Conservation (phyloP, 2,797 vertebrate genomes). For the Onychomys leucogaster region DNA sequence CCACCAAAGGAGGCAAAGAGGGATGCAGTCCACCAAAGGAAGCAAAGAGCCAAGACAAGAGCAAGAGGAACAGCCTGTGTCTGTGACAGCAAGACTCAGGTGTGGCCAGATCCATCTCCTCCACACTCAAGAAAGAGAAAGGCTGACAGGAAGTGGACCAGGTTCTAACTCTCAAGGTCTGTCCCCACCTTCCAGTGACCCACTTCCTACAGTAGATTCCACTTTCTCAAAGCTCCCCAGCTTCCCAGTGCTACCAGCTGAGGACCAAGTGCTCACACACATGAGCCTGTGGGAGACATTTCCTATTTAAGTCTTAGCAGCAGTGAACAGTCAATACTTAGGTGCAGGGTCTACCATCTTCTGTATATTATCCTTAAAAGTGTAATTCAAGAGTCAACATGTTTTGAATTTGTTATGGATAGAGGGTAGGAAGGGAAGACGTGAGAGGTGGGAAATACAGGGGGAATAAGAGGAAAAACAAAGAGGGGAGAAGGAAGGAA, state of each 20-base stretch:
- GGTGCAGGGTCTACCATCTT: background rate
- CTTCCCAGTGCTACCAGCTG: background rate
- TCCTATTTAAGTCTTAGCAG: background rate
- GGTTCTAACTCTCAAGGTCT: background rate
- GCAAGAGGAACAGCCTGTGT: background rate
- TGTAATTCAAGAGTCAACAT: background rate
- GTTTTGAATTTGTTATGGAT: background rate
- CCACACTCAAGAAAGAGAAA: background rate
- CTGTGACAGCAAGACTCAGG: background rate
- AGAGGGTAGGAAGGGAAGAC: background rate
- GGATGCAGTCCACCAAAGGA: background rate
- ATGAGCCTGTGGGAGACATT: background rate
- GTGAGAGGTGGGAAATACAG: background rate
- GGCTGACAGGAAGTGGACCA: background rate
- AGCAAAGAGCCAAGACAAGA: background rate
- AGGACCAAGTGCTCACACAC: background rate
- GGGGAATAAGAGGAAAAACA: background rate
- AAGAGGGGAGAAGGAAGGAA: background rate
- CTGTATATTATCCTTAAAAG: background rate
- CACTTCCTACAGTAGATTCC: background rate
- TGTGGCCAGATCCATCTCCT: background rate
- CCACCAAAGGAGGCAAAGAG: background rate
- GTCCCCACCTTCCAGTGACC: background rate
- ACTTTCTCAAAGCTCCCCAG: background rate
- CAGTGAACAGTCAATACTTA: background rate